Conservation (phyloP, 2,797 vertebrate genomes). For the Danio choprae region DNA sequence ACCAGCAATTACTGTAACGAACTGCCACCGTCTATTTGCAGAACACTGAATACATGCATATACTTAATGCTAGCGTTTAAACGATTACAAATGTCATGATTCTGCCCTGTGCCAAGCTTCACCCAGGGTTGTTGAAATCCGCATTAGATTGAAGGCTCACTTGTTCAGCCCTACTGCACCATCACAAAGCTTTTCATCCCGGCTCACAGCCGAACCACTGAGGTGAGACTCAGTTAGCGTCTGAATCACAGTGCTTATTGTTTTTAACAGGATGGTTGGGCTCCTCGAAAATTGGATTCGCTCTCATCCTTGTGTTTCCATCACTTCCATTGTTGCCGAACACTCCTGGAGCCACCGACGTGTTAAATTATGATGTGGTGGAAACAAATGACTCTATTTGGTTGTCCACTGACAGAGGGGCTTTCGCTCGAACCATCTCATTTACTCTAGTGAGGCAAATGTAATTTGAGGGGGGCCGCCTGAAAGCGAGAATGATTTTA, state of each 20-base stretch:
- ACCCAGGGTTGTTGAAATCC: conserved; percentile 6
- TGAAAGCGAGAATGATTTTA: conserved; percentile 47
- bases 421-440: conserved; percentile 59
- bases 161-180: conserved; percentile 6
- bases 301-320: conserved; percentile 56
- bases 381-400: conserved; percentile 61
- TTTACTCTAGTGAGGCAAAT: conserved; percentile 64
- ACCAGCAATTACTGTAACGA: conserved; percentile 47
- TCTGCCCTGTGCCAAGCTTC: not conserved
- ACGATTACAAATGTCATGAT: conserved; percentile 7
- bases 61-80: conserved; percentile 17
- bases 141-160: conserved; percentile 12
- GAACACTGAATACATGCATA: conserved; percentile 30
- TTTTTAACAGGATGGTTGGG: conserved; percentile 50
- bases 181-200: conserved; percentile 15
- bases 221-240: conserved; percentile 49
- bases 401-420: conserved; percentile 56
- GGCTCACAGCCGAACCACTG: conserved; percentile 11
- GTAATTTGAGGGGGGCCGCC: conserved; percentile 59
- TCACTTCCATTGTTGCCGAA: conserved; percentile 40
- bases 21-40: conserved; percentile 26
- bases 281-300: conserved; percentile 58
- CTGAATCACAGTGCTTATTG: conserved; percentile 44
- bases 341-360: conserved; percentile 52
- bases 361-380: conserved; percentile 66